Base-by-base conservation (phyloP, 1,140 invertebrate genomes). In the Lethrus apterus region DNA sequence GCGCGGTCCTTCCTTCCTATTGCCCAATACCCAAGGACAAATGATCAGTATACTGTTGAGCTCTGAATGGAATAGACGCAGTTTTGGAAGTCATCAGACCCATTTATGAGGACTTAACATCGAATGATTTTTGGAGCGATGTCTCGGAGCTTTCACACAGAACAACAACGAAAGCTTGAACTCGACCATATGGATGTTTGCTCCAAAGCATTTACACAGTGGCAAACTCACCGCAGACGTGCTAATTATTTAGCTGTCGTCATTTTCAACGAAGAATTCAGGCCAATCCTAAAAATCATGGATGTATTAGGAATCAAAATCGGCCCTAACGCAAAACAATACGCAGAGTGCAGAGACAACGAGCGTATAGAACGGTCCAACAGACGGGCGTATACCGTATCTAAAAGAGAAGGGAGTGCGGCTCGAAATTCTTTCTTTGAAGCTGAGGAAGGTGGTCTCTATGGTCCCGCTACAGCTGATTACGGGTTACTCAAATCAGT, bases 161-260 rank as follows among this genome's bases (percentile, higher is more conserved):
- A 61, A 59, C 23, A 21, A 31, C 3, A 59, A 61, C 20, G 55
- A 59, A 42, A 50, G 36, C 19, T 46, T 55, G 4, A 61, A 61
- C 20, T 30, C 49, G 23, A 17, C 41, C 2, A 35, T 61, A 30
- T 59, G 57, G 52, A 32, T 10, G 9, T 44, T 53, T 7, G 17
- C 54, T 15, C 56, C 56, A 21, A 59, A 59, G 52, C 44, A 55
- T 15, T 24, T 50, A 3, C 34, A 50, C 24, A 46, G 23, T 44
- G 46, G 51, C 26, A 4, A 23, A 11, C 54, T 54, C 47, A 45
- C 48, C 18, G 32, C 49, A 26, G 48, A 46, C 36, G 50, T 51
- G 9, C 2, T 40, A 14, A 5, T n/a, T 34, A 42, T 24, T 9
- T 33, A 14, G 38, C 36, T 42, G 31, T 29, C 13, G 23, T 15